Evolutionary conservation across 1,140 invertebrate species (phyloP).

Genomic region (Leptinotarsa lineolata): DNA sequence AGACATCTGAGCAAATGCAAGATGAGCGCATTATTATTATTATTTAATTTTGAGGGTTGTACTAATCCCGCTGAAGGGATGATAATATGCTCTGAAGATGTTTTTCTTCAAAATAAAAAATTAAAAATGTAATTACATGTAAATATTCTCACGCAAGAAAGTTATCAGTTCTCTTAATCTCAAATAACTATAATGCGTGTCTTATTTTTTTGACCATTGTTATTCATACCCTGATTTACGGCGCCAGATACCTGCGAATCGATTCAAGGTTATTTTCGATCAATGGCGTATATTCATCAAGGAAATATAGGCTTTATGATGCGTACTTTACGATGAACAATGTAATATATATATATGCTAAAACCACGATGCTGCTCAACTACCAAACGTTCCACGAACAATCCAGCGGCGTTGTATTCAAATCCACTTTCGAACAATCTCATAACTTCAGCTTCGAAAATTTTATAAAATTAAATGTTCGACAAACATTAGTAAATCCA

Average conservation of each 20-base stretch:
- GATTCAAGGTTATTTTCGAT: not conserved
- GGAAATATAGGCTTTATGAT: not conserved
- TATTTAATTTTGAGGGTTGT: too few species aligned
- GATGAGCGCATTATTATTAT: too few species aligned
- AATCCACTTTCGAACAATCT: not conserved
- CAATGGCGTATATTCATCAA: not conserved
- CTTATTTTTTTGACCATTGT: too few species aligned
- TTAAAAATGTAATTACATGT: too few species aligned
- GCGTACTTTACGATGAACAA: not conserved
- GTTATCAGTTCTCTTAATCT: too few species aligned
- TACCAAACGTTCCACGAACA: not conserved
- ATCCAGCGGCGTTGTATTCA: not conserved
- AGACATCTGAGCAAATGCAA: too few species aligned
- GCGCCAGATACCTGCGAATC: not conserved
- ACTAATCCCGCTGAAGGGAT: too few species aligned
- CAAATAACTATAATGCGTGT: too few species aligned
- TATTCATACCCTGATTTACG: too few species aligned
- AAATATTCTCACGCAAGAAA: too few species aligned
- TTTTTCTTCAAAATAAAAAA: too few species aligned
- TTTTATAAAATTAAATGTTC: not conserved
- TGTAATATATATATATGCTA: not conserved
- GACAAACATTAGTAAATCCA: not conserved
- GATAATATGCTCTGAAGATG: too few species aligned
- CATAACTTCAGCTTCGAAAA: not conserved
- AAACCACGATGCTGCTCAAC: not conserved